Base-by-base conservation (phyloP, 2,888 invertebrate genomes). In the Apamea anceps region DNA sequence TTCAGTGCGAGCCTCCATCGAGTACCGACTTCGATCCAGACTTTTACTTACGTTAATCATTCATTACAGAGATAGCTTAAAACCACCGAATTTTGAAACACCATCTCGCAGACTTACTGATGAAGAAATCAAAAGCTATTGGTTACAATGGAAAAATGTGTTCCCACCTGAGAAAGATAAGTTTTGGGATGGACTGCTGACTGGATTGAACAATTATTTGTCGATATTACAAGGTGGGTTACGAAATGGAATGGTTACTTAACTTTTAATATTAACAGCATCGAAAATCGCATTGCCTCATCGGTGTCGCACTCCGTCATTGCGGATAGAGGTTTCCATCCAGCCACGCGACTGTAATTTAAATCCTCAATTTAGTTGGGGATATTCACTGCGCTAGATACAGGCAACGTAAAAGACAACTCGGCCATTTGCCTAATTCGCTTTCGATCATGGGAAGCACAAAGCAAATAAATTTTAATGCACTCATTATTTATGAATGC, bases 111-210 rank as follows among this genome's bases (percentile, higher is more conserved):
- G 95, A 85, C 89, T 98, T 66, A 93, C 93, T 10, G 89, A 94
- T 0, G 94, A 97, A 48, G 98, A 98, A 88, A 97, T 98, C 45
- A 96, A 95, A 15, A 93, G 94, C 2, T 98, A 97, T 93, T 99
- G 98, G 98, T 92, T 95, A 13, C 97, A 97, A 84, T 98, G 98
- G 94, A 95, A 96, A 81, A 95, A 96, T 63, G 93, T 97, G 13
- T 98, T 98, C 88, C 96, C 98, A 0, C 86, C 95, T 0, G 97
- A 98, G 68, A 98, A 97, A 85, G 97, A 98, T 87, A 97, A 97
- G 80, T 94, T 98, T 65, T 99, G 98, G 98, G 98, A 98, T 88
- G 98, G 97, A 6, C 91, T 98, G 65, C 92, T 98, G 12, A 94
- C 97, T 37, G 98, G 98, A 8, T 94, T 98, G 42, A 97, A 97